Evolutionary conservation across 2,797 vertebrate species (phyloP).

Genomic region (Falco cherrug): DNA sequence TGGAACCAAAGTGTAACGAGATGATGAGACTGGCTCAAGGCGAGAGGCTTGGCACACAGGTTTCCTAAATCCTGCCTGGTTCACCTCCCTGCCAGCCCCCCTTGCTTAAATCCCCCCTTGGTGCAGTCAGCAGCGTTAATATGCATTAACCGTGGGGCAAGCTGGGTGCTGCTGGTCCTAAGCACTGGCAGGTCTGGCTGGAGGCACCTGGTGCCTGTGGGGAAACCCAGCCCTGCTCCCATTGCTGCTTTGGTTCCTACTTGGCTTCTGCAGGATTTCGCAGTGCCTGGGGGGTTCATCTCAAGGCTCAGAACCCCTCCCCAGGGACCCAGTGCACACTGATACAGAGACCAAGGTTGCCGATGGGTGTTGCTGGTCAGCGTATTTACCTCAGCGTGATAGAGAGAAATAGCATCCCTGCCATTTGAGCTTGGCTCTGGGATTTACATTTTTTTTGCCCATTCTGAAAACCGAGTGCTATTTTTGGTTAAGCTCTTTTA

Average conservation of each 20-base stretch:
- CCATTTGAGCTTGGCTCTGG: not conserved
- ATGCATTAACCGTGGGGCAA: accelerated
- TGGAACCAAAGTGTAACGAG: accelerated
- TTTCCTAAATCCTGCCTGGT: not conserved
- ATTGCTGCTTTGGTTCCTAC: accelerated
- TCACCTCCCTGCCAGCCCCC: not conserved
- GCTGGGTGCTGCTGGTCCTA: not conserved
- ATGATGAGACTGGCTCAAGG: not conserved
- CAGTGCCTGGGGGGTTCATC: not conserved
- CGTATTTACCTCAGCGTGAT: accelerated
- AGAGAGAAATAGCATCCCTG: not conserved
- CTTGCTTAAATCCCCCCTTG: not conserved
- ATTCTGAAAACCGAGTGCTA: not conserved
- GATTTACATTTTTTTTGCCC: not conserved
- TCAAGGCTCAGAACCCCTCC: not conserved
- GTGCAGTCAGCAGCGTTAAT: accelerated
- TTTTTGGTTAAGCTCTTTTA: not conserved
- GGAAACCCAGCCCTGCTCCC: not conserved
- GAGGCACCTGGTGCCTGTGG: not conserved
- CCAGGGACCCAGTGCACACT: not conserved
- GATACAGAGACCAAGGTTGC: not conserved
- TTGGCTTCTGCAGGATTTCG: not conserved
- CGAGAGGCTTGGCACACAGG: not conserved
- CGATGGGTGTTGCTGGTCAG: accelerated
- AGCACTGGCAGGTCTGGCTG: not conserved